These are phyloP conservation scores for Pica pica DNA, from an alignment of 2,113 vertebrate genomes.

Conservation along the genomic window DNA sequence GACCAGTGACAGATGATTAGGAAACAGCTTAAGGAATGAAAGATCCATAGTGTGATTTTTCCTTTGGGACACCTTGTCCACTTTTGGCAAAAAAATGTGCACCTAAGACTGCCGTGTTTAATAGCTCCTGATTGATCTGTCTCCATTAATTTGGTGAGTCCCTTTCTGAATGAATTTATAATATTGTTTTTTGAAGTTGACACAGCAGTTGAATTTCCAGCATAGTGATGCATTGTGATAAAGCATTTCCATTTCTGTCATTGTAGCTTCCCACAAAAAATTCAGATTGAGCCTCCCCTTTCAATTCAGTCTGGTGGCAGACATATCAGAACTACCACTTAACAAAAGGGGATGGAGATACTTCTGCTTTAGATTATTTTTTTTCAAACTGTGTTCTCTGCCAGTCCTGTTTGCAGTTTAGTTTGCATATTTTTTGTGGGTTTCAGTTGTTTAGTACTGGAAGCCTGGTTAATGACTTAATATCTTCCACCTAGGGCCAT, in stretches of 20 bases:
- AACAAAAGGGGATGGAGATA: neutral
- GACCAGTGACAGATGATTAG: neutral
- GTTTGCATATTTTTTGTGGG: neutral
- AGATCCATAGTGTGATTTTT: neutral
- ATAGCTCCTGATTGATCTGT: neutral
- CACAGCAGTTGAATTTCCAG: neutral
- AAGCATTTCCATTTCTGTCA: neutral
- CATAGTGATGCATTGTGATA: accelerated
- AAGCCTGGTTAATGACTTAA: neutral
- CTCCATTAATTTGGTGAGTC: neutral
- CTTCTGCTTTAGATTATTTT: neutral
- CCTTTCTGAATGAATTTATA: neutral
- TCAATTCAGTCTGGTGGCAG: neutral
- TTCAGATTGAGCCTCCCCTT: neutral
- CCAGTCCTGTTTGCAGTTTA: neutral
- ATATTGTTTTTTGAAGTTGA: neutral
- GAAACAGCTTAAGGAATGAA: neutral
- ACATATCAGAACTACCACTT: neutral
- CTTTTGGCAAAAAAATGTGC: neutral
- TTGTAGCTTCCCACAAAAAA: neutral
- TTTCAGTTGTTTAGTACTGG: neutral
- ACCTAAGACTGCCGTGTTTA: neutral
- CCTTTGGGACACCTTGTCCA: neutral
- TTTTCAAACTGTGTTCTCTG: neutral
- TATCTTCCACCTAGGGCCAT: neutral